A percentile compares a stretch with the other conserved stretches of the same genome.
phyloP scores from a whole-genome alignment of 1,140 invertebrate species.

The Penaeus japonicus region DNA sequence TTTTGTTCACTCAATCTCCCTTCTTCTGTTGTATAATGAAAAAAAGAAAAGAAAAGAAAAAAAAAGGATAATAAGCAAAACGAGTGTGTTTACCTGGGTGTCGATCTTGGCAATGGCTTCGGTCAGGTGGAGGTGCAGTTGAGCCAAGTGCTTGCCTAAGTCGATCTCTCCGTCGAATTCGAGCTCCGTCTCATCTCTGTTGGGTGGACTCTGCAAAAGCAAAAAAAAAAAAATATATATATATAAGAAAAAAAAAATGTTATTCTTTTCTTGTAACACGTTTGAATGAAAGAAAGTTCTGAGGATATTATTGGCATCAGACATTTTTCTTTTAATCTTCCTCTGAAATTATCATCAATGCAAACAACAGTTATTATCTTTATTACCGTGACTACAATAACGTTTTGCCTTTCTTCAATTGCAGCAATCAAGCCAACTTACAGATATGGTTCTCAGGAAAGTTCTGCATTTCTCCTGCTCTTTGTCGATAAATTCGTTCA shows the following conservation, averaged over 20 bases:
- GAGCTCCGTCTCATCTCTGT: background rate
- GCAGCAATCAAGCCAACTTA: conserved; percentile 6
- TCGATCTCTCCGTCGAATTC: conserved; percentile 79
- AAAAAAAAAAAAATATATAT: too few species aligned
- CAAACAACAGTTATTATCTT: background rate
- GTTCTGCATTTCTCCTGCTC: conserved; percentile 90
- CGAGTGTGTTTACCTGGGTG: conserved; percentile 23
- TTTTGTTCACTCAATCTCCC: too few species aligned
- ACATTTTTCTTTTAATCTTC: too few species aligned
- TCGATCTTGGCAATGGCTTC: conserved; percentile 31
- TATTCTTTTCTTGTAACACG: too few species aligned
- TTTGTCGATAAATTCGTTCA: conserved; percentile 91
- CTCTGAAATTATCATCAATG: too few species aligned
- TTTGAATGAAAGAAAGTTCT: too few species aligned
- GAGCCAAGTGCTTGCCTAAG: conserved; percentile 81
- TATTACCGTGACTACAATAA: background rate
- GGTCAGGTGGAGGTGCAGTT: conserved; percentile 74
- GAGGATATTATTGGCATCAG: too few species aligned
- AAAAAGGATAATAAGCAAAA: background rate
- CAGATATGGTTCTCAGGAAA: conserved; percentile 88
- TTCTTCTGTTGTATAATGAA: too few species aligned
- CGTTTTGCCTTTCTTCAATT: too few species aligned
- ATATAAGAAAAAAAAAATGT: too few species aligned
- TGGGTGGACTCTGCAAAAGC: conserved; percentile 8
- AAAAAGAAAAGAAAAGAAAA: too few species aligned